phyloP scores from a whole-genome alignment of 2,797 vertebrate genomes.

The Hylomyscus alleni region DNA sequence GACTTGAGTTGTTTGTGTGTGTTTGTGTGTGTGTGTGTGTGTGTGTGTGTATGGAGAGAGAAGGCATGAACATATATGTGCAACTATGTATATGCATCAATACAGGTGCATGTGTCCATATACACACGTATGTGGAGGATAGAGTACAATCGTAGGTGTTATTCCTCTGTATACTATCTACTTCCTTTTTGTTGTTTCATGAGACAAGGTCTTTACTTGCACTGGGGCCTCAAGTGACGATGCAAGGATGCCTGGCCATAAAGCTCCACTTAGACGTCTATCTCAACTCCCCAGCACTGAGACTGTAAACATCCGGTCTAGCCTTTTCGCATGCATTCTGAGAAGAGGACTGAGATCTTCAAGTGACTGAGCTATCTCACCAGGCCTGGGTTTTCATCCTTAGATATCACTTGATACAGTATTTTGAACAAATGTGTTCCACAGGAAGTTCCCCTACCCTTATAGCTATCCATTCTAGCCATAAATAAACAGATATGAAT shows the following conservation, averaged over 20 bases:
- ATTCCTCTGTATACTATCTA: not conserved
- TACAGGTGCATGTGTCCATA: not conserved
- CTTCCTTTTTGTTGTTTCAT: not conserved
- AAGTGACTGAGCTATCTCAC: not conserved
- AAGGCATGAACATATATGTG: not conserved
- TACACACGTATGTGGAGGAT: no score
- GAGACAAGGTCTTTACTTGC: not conserved
- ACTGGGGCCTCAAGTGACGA: no score
- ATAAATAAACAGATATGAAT: not conserved
- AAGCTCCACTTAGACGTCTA: no score
- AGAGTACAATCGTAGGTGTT: not conserved
- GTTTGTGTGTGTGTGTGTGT: not conserved
- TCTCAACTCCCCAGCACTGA: not conserved
- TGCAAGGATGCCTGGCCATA: no score
- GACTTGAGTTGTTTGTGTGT: not conserved
- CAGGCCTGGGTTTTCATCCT: not conserved
- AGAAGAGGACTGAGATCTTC: no score
- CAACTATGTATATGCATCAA: not conserved
- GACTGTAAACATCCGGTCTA: not conserved
- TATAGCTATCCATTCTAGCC: not conserved
- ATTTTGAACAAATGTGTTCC: not conserved
- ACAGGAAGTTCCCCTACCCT: not conserved
- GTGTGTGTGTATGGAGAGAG: not conserved
- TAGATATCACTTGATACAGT: not conserved
- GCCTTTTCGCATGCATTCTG: not conserved